phyloP scores from a whole-genome alignment of 2,113 vertebrate species.

The Forbesichthys agassizii region DNA sequence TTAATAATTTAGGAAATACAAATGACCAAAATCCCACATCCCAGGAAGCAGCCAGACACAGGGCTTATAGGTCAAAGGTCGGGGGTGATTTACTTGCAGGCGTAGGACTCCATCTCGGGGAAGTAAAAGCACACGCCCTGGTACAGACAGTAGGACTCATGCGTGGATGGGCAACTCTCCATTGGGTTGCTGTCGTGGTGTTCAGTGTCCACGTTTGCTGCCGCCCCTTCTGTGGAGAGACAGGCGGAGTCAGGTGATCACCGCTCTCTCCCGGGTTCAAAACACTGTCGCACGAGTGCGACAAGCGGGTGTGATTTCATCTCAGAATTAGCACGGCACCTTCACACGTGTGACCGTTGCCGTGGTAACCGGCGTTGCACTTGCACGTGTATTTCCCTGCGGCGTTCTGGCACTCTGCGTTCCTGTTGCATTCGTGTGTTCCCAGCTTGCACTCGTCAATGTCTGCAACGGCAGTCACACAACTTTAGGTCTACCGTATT shows the following conservation, averaged over 20 bases:
- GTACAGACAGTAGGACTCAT: slow-evolving; percentile 86
- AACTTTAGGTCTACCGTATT: no score
- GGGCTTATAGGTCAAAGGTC: background rate
- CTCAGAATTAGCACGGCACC: slow-evolving; percentile 49
- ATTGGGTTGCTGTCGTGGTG: slow-evolving; percentile 42
- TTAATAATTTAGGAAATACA: no score
- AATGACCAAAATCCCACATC: background rate
- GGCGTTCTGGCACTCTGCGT: slow-evolving; percentile 75
- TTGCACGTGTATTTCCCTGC: slow-evolving; percentile 75
- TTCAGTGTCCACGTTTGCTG: slow-evolving; percentile 47
- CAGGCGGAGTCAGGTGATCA: background rate
- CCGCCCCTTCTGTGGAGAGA: slow-evolving; percentile 23
- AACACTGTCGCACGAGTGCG: background rate
- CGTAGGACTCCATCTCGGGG: slow-evolving; percentile 80
- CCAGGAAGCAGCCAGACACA: background rate
- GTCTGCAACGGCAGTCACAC: slow-evolving; percentile 62
- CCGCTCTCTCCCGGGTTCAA: no score
- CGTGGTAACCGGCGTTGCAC: slow-evolving; percentile 56
- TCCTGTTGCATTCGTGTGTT: slow-evolving; percentile 73
- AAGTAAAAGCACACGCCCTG: slow-evolving; percentile 86
- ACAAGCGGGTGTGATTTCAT: background rate
- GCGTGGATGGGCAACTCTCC: slow-evolving; percentile 76
- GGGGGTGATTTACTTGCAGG: slow-evolving; percentile 86
- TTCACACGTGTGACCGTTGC: slow-evolving; percentile 57
- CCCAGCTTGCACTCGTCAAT: slow-evolving; percentile 78